These are phyloP conservation scores for Lasioglossum pauxillum DNA, from an alignment of 2,888 invertebrate genomes.

Conservation along the genomic window DNA sequence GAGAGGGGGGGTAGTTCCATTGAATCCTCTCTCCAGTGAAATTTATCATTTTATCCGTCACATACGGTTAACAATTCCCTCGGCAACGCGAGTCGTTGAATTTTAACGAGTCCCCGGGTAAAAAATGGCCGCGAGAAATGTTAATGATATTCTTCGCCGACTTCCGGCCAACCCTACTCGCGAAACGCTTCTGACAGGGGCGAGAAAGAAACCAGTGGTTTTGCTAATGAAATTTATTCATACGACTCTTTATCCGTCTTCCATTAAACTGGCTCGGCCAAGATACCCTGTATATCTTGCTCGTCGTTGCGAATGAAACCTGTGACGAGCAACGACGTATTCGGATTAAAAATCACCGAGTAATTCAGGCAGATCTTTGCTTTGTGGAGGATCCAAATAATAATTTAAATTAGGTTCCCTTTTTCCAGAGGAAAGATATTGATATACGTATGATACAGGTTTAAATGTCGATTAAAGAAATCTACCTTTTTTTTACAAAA, in stretches of 20 bases:
- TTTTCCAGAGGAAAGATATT: no score
- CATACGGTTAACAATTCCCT: slow-evolving; percentile 21
- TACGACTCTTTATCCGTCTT: slow-evolving; percentile 43
- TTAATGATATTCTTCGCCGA: slow-evolving; percentile 39
- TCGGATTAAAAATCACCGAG: not conserved
- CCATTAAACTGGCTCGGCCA: not conserved
- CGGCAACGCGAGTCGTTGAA: slow-evolving; percentile 30
- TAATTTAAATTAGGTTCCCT: no score
- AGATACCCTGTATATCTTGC: not conserved
- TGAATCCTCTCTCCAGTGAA: not conserved
- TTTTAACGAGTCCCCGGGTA: slow-evolving; percentile 26
- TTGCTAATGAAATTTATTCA: slow-evolving; percentile 64
- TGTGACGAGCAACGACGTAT: not conserved
- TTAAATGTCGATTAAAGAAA: no score
- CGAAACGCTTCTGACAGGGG: slow-evolving; percentile 18
- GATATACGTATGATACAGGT: no score
- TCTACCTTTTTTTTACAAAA: no score
- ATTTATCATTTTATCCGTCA: slow-evolving; percentile 11
- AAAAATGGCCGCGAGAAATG: slow-evolving; percentile 17
- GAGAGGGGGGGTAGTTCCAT: not conserved
- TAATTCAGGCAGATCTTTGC: not conserved
- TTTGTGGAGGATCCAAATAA: not conserved
- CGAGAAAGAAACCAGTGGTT: slow-evolving; percentile 26
- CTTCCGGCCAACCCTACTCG: slow-evolving; percentile 24
- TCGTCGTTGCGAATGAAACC: not conserved